phyloP scores from a whole-genome alignment of 2,888 invertebrate species.

The Lycophotia porphyrea region DNA sequence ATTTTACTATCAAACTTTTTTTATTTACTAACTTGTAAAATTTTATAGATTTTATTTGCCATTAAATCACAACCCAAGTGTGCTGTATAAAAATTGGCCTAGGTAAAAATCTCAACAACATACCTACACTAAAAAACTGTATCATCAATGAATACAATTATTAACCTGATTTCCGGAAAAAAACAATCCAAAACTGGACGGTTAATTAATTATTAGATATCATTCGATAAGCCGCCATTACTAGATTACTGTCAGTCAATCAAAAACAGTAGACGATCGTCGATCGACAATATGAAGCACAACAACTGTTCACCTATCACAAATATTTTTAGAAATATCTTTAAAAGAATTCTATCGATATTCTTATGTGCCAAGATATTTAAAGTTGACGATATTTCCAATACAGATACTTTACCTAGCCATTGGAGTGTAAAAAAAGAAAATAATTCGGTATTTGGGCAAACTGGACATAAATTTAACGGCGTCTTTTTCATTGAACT shows the following conservation, averaged over 20 bases:
- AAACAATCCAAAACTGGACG: constrained; percentile 16
- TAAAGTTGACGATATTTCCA: constrained; percentile 50
- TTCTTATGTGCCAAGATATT: constrained; percentile 34
- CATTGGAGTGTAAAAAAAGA: constrained; percentile 62
- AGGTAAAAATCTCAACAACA: neutral
- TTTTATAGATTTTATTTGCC: neutral
- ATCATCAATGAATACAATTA: constrained; percentile 5
- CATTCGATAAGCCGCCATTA: constrained; percentile 42
- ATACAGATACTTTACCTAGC: constrained; percentile 69
- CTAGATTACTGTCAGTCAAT: constrained; percentile 15
- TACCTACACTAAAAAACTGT: neutral
- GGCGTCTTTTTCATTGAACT: constrained; percentile 51
- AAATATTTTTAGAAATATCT: constrained; percentile 30
- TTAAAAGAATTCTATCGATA: constrained; percentile 28
- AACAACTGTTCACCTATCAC: constrained; percentile 19
- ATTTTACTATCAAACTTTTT: constrained; percentile 33
- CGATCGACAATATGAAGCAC: constrained; percentile 27
- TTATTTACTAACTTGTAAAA: neutral
- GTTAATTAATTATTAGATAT: constrained; percentile 52
- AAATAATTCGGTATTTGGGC: constrained; percentile 59
- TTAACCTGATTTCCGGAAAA: constrained; percentile 14
- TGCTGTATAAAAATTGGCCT: neutral
- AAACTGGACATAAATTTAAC: constrained; percentile 49
- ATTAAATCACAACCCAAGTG: neutral
- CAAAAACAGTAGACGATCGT: constrained; percentile 18